Percentiles rank a stretch among this genome's conserved stretches.
These are phyloP conservation scores for Drosophila setifemur DNA, from an alignment of 1,140 invertebrate genomes.

Conservation along the genomic window DNA sequence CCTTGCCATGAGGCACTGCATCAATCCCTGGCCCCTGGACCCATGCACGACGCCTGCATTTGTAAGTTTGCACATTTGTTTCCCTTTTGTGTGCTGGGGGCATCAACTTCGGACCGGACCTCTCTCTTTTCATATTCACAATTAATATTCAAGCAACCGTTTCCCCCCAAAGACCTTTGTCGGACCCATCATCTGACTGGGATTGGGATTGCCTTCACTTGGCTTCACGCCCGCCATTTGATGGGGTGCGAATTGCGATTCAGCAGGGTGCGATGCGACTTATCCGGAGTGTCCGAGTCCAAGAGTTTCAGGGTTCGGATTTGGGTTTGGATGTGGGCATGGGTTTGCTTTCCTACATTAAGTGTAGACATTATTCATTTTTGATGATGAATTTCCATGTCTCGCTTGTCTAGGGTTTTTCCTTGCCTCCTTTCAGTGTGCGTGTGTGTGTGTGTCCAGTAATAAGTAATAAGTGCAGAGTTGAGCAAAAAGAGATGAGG, in stretches of 20 bases:
- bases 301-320: slow-evolving; percentile 13
- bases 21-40: slow-evolving; percentile 13
- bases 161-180: slow-evolving; percentile 15
- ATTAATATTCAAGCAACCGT: slow-evolving; percentile 80
- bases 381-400: slow-evolving; percentile 81
- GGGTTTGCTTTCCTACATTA: slow-evolving; percentile 52
- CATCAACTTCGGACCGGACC: too few species aligned
- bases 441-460: slow-evolving; percentile 54
- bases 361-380: slow-evolving; percentile 82
- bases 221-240: slow-evolving; percentile 74
- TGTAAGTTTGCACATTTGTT: slow-evolving; percentile 79
- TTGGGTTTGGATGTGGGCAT: not conserved
- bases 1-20: slow-evolving; percentile 20
- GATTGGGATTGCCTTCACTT: slow-evolving; percentile 16
- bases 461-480: slow-evolving; percentile 79
- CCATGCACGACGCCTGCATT: slow-evolving; percentile 77
- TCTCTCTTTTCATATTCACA: slow-evolving; percentile 61
- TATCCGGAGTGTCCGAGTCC: slow-evolving; percentile 44
- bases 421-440: not conserved
- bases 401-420: slow-evolving; percentile 76
- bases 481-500: slow-evolving; percentile 35
- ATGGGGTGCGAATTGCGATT: slow-evolving; percentile 77
- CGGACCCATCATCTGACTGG: slow-evolving; percentile 6
- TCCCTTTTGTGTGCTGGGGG: slow-evolving; percentile 37
- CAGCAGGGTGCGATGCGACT: slow-evolving; percentile 66